Evolutionary conservation across 2,113 vertebrate species (phyloP), one percentile per base, ranked within the genome.

Genomic region (Perca schrenkii): DNA sequence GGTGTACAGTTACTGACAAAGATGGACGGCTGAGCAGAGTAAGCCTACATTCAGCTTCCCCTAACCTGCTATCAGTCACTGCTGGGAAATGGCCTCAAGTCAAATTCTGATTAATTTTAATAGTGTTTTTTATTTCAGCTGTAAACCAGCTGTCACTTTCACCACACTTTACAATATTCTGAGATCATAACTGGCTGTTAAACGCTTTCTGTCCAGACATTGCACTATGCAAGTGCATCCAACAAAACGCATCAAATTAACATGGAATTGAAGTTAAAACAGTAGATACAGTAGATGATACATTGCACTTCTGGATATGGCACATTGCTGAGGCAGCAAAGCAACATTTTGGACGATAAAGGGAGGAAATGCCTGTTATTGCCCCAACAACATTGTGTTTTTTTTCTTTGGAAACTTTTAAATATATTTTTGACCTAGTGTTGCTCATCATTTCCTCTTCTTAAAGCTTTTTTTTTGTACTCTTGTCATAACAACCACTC

Each of bases 1-100:
- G 70, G 77, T 68, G 66, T 84, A 64, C 53, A 62, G 67, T 91
- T 73, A 87, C 82, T 76, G 78, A 85, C 66, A 47, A 31, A 80
- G 57, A 69, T 0, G 49, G 50, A 85, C 84, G 89, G 84, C 87
- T 85, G 89, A 79, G 74, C 73, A 71, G 34, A 67, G 46, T 46
- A 11, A 63, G 70, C 64, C n/a, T n/a, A 52, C 22, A 50, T 57
- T 82, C 84, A 49, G 19, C 79, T 47, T 73, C 40, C 4, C 7
- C 52, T 43, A 78, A 63, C 17, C 62, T 49, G 50, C 56, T 8
- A 36, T 74, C 40, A 63, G 46, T 78, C 62, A 49, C 66, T 64
- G 36, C 47, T n/a, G n/a, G 28, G 13, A 28, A 43, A 60, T 58
- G 16, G 53, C 36, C 16, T 36, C 12, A n/a, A 36, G 25, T 49